A percentile compares a stretch with the other conserved stretches of the same genome.
Evolutionary conservation across 2,797 vertebrate species (phyloP).

Genomic region (Botia almorhae): DNA sequence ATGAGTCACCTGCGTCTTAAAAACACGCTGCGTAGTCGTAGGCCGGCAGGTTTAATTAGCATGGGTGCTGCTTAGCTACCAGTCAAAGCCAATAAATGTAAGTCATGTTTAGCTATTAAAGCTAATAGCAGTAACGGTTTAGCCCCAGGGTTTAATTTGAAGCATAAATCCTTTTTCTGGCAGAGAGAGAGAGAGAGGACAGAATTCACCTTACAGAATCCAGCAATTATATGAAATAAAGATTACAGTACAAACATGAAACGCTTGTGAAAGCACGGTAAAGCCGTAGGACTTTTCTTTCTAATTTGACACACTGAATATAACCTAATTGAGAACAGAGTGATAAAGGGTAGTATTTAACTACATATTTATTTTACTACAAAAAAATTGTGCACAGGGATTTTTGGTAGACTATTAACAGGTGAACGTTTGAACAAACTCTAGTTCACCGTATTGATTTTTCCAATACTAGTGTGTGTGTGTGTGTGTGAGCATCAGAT

Average conservation of each 20-base stretch:
- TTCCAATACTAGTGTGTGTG: too few species aligned
- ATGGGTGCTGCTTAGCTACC: constrained; percentile 56
- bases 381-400: neutral
- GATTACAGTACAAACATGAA: constrained; percentile 77
- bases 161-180: constrained; percentile 60
- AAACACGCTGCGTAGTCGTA: constrained; percentile 58
- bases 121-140: constrained; percentile 64
- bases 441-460: too few species aligned
- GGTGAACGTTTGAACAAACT: too few species aligned
- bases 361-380: neutral
- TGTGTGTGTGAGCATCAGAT: neutral
- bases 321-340: neutral
- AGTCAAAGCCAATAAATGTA: constrained; percentile 67
- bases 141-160: constrained; percentile 62
- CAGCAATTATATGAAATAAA: constrained; percentile 74
- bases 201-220: constrained; percentile 67
- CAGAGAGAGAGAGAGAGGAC: constrained; percentile 39
- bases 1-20: constrained; percentile 58
- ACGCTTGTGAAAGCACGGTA: constrained; percentile 76
- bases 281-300: constrained; percentile 62
- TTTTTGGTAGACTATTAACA: too few species aligned
- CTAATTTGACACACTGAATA: neutral
- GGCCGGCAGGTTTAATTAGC: constrained; percentile 55
- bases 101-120: constrained; percentile 70
- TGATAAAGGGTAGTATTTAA: neutral